These are phyloP conservation scores for Platypus cylindrus DNA, from an alignment of 2,888 invertebrate genomes.

Conservation along the genomic window DNA sequence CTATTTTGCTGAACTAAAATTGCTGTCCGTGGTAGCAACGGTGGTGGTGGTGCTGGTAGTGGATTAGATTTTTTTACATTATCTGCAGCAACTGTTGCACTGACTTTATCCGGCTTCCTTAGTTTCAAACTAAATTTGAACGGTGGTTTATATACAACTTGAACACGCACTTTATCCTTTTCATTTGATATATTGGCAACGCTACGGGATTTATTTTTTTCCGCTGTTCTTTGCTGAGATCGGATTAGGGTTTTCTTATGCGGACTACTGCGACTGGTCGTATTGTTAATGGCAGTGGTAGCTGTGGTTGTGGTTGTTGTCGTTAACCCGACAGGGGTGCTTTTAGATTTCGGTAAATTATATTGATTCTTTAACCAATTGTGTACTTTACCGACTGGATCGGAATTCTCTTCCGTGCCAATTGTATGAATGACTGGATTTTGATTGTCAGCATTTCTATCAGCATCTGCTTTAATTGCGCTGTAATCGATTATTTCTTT, in stretches of 20 bases:
- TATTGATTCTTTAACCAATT: conserved; percentile 71
- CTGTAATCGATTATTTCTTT: conserved; percentile 73
- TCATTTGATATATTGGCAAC: conserved; percentile 53
- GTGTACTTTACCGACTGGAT: conserved; percentile 66
- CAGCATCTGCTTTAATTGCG: conserved; percentile 48
- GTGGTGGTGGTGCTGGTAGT: conserved; percentile 17
- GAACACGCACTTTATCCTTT: conserved; percentile 57
- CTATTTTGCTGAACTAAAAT: conserved; percentile 34
- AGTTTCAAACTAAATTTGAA: conserved; percentile 76
- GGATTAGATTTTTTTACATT: conserved; percentile 34
- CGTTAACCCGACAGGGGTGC: conserved; percentile 63
- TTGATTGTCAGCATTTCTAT: conserved; percentile 35
- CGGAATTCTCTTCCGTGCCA: conserved; percentile 31
- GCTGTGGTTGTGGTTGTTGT: too few relatives aligned
- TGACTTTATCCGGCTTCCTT: conserved; percentile 55
- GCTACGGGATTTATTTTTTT: conserved; percentile 49
- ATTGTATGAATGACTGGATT: conserved; percentile 10
- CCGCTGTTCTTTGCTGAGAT: conserved; percentile 28
- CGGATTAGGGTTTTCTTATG: conserved; percentile 35
- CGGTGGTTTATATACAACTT: conserved; percentile 78
- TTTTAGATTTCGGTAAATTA: conserved; percentile 68
- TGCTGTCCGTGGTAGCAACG: conserved; percentile 38
- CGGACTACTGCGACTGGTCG: conserved; percentile 40
- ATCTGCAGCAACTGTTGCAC: conserved; percentile 47
- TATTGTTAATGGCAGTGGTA: too few relatives aligned